Base-by-base conservation (phyloP, 2,797 vertebrate species). In the Tapera naevia region DNA sequence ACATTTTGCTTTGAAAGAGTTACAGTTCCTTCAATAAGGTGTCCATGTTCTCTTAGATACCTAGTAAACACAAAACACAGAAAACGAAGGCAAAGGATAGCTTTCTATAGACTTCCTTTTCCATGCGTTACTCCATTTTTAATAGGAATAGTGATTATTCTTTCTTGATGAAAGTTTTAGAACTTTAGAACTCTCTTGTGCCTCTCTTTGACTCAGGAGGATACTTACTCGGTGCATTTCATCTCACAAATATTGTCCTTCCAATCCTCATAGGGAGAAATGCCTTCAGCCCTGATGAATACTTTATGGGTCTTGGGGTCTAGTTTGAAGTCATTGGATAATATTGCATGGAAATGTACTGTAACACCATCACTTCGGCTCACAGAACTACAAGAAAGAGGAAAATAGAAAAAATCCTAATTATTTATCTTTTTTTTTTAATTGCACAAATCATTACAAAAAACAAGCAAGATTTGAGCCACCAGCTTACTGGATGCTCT, bases 291-390 rank as follows among this genome's bases (percentile, higher is more conserved):
- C 37, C 50, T 93, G 85, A 99, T 78, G 22, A 98, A 98, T 4
- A 99, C 91, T 3, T 0, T 85, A 60, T 99, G 97, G 10, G 56
- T 28, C 0, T 43, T 0, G 0, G 85, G 91, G 83, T 98, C 45
- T n/a, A 99, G 94, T 10, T 93, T 97, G 69, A 99, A 99, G 82
- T 99, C 79, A 8, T 98, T 98, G 5, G 99, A 99, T 1, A 99
- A 86, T 86, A 99, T 88, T 0, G 98, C 99, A 11, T 99, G 99
- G 95, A 99, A 99, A 93, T 98, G 98, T 17, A 99, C 98, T 2
- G 80, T 98, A 58, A 99, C 81, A 8, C 95, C 96, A 22, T 97
- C 94, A 1, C 2, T 22, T 3, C 7, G 72, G 37, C 43, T 48
- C 69, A 75, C 65, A 2, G 45, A 14, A 6, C 98, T 98, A 65